These are phyloP conservation scores for Hymenochirus boettgeri DNA, from an alignment of 2,113 vertebrate genomes.

Conservation along the genomic window DNA sequence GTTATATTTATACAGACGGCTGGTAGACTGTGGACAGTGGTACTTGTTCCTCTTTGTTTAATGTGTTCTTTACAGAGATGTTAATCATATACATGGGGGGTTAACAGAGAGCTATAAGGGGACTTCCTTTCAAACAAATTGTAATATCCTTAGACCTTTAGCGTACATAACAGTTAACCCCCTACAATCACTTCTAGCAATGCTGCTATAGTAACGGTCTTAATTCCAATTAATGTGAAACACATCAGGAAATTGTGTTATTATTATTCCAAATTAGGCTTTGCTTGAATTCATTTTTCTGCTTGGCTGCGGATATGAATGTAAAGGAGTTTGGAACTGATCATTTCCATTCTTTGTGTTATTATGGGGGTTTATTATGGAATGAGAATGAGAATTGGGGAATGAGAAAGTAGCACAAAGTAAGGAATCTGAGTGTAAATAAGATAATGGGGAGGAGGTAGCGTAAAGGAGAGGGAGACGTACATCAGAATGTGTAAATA, in stretches of 20 bases:
- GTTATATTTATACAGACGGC: too few species aligned
- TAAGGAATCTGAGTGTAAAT: not conserved
- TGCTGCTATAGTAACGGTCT: conserved; percentile 58
- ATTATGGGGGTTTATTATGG: conserved; percentile 52
- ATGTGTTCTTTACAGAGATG: too few species aligned
- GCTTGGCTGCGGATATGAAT: conserved; percentile 56
- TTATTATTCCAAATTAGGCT: conserved; percentile 69
- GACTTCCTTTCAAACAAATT: too few species aligned
- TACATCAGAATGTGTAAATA: too few species aligned
- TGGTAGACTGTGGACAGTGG: too few species aligned
- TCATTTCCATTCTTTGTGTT: too few species aligned
- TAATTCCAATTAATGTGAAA: conserved; percentile 54
- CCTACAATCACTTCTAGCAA: conserved; percentile 54
- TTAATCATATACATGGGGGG: too few species aligned
- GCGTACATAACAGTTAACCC: not conserved
- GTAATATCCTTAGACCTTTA: too few species aligned
- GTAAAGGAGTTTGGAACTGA: conserved; percentile 53
- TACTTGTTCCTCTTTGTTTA: too few species aligned
- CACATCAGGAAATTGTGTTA: conserved; percentile 56
- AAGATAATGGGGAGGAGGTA: too few species aligned
- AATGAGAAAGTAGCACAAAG: conserved; percentile 21
- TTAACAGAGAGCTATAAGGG: too few species aligned
- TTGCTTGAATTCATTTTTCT: conserved; percentile 62
- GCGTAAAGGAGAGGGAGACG: too few species aligned
- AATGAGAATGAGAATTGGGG: conserved; percentile 47